Evolutionary conservation across 2,888 invertebrate species (phyloP).

Genomic region (Podabrus alpinus): DNA sequence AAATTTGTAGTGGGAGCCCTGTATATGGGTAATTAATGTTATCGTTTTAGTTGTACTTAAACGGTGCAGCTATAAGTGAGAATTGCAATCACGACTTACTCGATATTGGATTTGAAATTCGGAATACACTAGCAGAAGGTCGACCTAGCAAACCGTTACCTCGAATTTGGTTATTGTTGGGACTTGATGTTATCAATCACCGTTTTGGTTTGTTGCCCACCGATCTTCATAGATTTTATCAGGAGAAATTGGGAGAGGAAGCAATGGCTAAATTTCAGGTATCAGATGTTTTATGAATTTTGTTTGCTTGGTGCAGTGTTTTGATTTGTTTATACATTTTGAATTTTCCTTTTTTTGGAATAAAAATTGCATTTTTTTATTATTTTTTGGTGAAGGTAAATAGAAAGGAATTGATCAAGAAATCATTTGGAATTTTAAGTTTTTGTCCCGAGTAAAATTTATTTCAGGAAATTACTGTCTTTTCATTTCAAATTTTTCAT

Average conservation of each 20-base stretch:
- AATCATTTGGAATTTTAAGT: not conserved
- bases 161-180: constrained; percentile 52
- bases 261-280: constrained; percentile 50
- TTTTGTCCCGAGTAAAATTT: too few species aligned
- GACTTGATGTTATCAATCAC: constrained; percentile 52
- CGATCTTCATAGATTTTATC: constrained; percentile 52
- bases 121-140: constrained; percentile 47
- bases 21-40: not conserved
- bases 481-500: too few species aligned
- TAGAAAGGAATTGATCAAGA: not conserved
- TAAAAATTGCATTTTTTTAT: not conserved
- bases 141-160: constrained; percentile 47
- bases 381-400: not conserved
- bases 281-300: not conserved
- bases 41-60: constrained; percentile 49
- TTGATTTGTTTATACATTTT: not conserved
- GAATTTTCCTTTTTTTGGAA: not conserved
- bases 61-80: constrained; percentile 47
- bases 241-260: constrained; percentile 47
- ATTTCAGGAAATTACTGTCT: too few species aligned
- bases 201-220: constrained; percentile 49
- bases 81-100: constrained; percentile 43
- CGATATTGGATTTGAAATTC: constrained; percentile 48
- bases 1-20: too few species aligned
- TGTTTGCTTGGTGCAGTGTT: not conserved